phyloP scores from a whole-genome alignment of 2,113 vertebrate species.

The Cynopterus brachyotis region DNA sequence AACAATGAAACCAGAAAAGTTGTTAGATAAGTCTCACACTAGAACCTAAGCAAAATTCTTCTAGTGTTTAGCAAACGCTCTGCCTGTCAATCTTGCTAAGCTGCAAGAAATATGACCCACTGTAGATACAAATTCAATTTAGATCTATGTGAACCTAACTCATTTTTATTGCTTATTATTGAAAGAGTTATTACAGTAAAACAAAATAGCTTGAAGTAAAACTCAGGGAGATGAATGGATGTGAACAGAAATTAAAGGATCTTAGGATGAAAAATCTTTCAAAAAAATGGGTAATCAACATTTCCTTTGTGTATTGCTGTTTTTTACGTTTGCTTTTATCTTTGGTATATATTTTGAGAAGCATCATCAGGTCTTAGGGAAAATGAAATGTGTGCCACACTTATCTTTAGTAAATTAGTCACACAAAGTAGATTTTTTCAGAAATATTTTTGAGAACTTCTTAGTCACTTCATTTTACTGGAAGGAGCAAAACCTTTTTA shows the following conservation, averaged over 20 bases:
- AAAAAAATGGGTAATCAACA: neutral
- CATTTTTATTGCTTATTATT: slow-evolving; percentile 38
- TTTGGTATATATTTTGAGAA: neutral
- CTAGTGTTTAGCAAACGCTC: neutral
- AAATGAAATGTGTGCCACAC: neutral
- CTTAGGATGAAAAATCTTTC: neutral
- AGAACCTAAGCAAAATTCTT: neutral
- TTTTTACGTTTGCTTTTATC: neutral
- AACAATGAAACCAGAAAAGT: neutral
- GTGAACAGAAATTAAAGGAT: slow-evolving; percentile 8
- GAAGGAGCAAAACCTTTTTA: neutral
- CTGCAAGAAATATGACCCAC: neutral
- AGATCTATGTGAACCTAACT: neutral
- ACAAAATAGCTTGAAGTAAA: neutral
- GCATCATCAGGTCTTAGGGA: neutral
- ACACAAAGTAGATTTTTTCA: neutral
- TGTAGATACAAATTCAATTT: slow-evolving; percentile 17
- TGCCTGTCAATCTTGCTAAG: neutral
- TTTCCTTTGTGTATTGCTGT: neutral
- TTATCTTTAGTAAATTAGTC: neutral
- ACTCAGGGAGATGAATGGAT: neutral
- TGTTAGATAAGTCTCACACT: neutral
- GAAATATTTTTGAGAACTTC: neutral
- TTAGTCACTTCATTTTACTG: neutral
- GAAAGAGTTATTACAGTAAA: slow-evolving; percentile 13